These are phyloP conservation scores for Mormyrus lacerda DNA, from an alignment of 2,113 vertebrate species.

Conservation along the genomic window DNA sequence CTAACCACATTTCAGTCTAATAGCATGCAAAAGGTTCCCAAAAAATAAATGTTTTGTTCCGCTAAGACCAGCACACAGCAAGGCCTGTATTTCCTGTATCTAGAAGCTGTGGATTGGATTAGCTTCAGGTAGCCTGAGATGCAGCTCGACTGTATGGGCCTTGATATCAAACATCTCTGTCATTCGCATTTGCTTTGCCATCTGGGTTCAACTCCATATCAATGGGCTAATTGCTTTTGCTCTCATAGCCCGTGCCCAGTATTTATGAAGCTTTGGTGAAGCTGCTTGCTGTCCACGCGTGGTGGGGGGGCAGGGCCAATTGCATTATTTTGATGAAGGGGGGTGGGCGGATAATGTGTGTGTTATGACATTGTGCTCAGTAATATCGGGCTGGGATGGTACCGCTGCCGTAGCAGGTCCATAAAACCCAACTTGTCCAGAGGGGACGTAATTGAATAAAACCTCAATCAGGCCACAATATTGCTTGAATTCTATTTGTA, in stretches of 20 bases:
- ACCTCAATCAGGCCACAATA: constrained; percentile 79
- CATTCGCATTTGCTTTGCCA: constrained; percentile 40
- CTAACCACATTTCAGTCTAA: background rate
- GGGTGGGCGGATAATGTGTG: constrained; percentile 41
- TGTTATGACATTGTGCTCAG: constrained; percentile 36
- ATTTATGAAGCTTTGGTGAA: constrained; percentile 44
- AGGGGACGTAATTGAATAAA: constrained; percentile 72
- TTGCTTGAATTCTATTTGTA: constrained; percentile 90
- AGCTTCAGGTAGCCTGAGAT: constrained; percentile 33
- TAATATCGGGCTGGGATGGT: constrained; percentile 48
- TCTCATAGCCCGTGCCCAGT: constrained; percentile 18
- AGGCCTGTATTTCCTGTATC: constrained; percentile 5
- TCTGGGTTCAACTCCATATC: constrained; percentile 33
- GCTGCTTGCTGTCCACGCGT: constrained; percentile 39
- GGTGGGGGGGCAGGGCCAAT: constrained; percentile 38
- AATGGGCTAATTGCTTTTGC: constrained; percentile 45
- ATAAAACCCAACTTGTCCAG: constrained; percentile 71
- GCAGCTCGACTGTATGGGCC: constrained; percentile 31
- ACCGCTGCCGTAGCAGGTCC: constrained; percentile 53
- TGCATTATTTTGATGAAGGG: constrained; percentile 42
- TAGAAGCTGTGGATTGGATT: constrained; percentile 34
- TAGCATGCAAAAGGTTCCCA: background rate
- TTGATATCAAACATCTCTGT: constrained; percentile 27
- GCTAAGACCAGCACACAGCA: background rate
- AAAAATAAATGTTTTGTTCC: background rate